phyloP scores from a whole-genome alignment of 2,888 invertebrate genomes.

The Melieria crassipennis region DNA sequence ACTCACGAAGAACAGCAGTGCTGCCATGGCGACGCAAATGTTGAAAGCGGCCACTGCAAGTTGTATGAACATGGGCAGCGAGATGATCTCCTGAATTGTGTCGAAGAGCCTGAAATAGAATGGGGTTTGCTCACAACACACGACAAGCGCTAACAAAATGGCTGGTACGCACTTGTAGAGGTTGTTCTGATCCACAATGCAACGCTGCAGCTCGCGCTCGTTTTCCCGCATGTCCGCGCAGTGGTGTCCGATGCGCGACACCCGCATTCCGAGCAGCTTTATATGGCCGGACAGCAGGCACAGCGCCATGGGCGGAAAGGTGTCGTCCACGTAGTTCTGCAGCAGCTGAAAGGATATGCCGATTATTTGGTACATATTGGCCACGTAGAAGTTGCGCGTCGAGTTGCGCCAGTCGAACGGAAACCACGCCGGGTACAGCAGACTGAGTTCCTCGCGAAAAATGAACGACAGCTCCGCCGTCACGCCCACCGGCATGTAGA shows the following conservation, averaged over 20 bases:
- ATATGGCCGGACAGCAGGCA: slow-evolving; percentile 51
- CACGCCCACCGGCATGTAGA: slow-evolving; percentile 45
- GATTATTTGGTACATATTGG: slow-evolving; percentile 50
- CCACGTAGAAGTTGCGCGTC: slow-evolving; percentile 44
- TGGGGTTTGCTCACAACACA: not conserved
- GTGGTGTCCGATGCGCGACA: slow-evolving; percentile 46
- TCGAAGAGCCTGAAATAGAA: slow-evolving; percentile 37
- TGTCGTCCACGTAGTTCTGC: slow-evolving; percentile 50
- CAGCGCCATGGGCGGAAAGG: slow-evolving; percentile 49
- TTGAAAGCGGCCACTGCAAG: slow-evolving; percentile 48
- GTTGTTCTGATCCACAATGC: slow-evolving; percentile 50
- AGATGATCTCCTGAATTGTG: slow-evolving; percentile 48
- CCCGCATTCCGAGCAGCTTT: slow-evolving; percentile 46
- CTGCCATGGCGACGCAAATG: slow-evolving; percentile 47
- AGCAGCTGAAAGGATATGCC: slow-evolving; percentile 45
- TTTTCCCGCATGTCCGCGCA: slow-evolving; percentile 21
- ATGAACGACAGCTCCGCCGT: slow-evolving; percentile 48
- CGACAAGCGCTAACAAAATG: not conserved
- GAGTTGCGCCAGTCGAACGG: slow-evolving; percentile 53
- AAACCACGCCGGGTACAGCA: slow-evolving; percentile 55
- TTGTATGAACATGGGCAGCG: slow-evolving; percentile 53
- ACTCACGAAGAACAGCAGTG: slow-evolving; percentile 47
- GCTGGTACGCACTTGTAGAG: slow-evolving; percentile 45
- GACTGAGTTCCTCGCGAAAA: slow-evolving; percentile 42
- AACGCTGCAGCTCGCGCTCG: slow-evolving; percentile 45